A percentile compares a stretch with the other conserved stretches of the same genome.
Evolutionary conservation across 2,113 vertebrate species (phyloP).

Genomic region (Indri indri): DNA sequence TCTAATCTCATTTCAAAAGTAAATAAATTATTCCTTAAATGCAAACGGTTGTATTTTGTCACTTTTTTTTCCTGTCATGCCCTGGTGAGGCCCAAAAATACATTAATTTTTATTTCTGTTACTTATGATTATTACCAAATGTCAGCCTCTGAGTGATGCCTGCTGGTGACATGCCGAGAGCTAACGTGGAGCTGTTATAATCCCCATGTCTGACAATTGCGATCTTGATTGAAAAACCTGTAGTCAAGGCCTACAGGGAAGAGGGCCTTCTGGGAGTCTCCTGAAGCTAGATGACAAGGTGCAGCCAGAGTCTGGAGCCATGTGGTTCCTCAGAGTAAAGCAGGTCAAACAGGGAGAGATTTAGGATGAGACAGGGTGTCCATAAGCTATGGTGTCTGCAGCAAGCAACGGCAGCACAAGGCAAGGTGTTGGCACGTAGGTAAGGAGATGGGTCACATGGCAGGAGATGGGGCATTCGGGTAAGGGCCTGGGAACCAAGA

Average conservation of each 20-base stretch:
- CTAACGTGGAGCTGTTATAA: background rate
- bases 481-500: background rate
- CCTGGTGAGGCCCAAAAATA: background rate
- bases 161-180: background rate
- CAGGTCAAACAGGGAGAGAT: background rate
- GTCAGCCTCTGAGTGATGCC: background rate
- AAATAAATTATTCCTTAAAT: constrained; percentile 58
- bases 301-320: background rate
- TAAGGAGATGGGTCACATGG: rapidly evolving
- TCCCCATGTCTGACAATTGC: background rate
- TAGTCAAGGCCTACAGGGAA: background rate
- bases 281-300: background rate
- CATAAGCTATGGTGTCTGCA: background rate
- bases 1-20: constrained; percentile 28
- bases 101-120: constrained; percentile 36
- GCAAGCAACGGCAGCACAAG: background rate
- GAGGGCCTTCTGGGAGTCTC: background rate
- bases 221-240: background rate
- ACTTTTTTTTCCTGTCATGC: background rate
- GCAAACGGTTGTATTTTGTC: constrained; percentile 10
- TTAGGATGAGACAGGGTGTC: background rate
- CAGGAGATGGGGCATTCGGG: background rate
- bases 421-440: background rate
- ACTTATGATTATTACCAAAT: background rate
- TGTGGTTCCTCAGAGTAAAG: background rate